phyloP scores from a whole-genome alignment of 2,797 vertebrate species.

The Enteromius argenteus region DNA sequence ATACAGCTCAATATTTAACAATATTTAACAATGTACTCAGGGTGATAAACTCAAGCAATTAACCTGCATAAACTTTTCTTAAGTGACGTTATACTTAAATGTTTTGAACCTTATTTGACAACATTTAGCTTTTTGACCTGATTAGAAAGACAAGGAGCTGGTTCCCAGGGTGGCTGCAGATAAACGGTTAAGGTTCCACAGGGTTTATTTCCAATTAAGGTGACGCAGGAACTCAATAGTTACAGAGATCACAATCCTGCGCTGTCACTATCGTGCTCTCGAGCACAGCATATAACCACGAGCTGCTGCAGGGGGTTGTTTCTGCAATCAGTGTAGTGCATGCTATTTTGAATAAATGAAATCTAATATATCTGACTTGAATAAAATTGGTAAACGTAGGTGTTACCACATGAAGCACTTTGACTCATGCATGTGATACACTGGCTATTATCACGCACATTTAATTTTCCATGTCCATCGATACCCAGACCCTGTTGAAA shows the following conservation, averaged over 20 bases:
- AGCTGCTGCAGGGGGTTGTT: neutral
- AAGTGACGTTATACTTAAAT: neutral
- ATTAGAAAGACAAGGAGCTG: slow-evolving; percentile 12
- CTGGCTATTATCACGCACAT: neutral
- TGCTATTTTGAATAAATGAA: slow-evolving; percentile 10
- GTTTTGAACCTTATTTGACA: neutral
- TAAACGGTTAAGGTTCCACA: slow-evolving; percentile 1
- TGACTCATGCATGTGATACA: neutral
- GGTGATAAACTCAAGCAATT: slow-evolving; percentile 51
- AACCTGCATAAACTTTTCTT: slow-evolving; percentile 38
- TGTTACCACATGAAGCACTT: neutral
- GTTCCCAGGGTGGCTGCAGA: neutral
- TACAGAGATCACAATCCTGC: neutral
- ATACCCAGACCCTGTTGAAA: neutral
- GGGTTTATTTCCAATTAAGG: slow-evolving; percentile 7
- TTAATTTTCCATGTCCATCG: neutral
- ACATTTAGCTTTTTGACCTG: slow-evolving; percentile 6
- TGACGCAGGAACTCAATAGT: neutral
- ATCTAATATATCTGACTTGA: neutral
- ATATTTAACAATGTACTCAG: slow-evolving; percentile 50
- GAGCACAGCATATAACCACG: slow-evolving; percentile 9
- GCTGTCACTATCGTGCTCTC: neutral
- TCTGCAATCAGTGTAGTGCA: neutral
- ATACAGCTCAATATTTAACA: slow-evolving; percentile 44
- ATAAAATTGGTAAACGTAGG: neutral